Conservation (phyloP, 2,113 vertebrate genomes). For the Balaeniceps rex region DNA sequence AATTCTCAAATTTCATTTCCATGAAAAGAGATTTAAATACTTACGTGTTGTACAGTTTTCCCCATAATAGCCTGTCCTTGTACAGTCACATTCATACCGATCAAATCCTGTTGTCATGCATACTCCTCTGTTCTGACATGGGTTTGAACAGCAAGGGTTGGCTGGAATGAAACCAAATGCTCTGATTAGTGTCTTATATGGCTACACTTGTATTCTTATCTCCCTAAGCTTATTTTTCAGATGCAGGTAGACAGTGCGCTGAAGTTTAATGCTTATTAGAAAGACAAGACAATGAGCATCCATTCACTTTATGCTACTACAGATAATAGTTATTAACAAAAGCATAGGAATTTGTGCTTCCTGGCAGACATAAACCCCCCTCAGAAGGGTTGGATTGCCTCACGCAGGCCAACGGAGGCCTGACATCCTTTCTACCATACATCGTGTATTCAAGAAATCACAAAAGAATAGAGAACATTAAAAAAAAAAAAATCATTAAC, state of each 20-base stretch:
- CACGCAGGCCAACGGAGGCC: not conserved
- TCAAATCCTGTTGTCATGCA: conserved; percentile 79
- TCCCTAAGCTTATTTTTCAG: not conserved
- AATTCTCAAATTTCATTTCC: accelerated
- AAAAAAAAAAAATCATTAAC: not conserved
- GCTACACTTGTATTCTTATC: too few species aligned
- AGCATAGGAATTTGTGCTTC: too few species aligned
- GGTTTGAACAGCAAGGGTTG: conserved; percentile 91
- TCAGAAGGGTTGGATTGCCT: not conserved
- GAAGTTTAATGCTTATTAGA: too few species aligned
- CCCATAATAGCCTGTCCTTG: conserved; percentile 87
- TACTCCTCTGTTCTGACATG: conserved; percentile 91
- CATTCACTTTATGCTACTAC: not conserved
- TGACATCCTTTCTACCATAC: not conserved
- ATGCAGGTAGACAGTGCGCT: accelerated
- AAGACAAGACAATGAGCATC: not conserved
- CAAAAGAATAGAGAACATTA: not conserved
- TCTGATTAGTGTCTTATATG: accelerated
- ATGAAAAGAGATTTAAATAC: not conserved
- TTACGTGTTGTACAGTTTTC: conserved; percentile 90
- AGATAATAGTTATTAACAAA: too few species aligned
- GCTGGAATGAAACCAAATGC: conserved; percentile 60
- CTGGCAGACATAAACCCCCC: not conserved
- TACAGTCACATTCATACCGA: conserved; percentile 91
- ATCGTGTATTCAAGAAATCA: not conserved